phyloP scores from a whole-genome alignment of 2,888 invertebrate genomes.

The Liodrosophila aerea region DNA sequence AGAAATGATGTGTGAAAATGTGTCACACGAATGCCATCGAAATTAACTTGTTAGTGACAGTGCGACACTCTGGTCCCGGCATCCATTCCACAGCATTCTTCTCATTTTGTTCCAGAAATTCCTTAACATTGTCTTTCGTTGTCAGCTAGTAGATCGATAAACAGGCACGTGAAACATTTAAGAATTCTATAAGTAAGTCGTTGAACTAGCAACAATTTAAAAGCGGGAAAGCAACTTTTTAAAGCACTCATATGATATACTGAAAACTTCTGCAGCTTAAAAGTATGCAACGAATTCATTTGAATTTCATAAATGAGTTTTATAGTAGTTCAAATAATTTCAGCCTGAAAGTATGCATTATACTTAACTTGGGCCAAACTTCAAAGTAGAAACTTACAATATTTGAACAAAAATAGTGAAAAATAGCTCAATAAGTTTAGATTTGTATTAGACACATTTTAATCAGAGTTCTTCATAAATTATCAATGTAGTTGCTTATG shows the following conservation, averaged over 20 bases:
- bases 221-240: not conserved
- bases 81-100: slow-evolving; percentile 39
- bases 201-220: not conserved
- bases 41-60: slow-evolving; percentile 71
- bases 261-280: too few relatives aligned
- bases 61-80: slow-evolving; percentile 24
- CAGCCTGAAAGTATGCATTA: slow-evolving; percentile 1
- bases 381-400: too few relatives aligned
- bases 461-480: too few relatives aligned
- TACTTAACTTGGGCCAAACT: too few relatives aligned
- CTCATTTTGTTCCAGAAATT: slow-evolving; percentile 9
- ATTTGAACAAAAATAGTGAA: too few relatives aligned
- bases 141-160: slow-evolving; percentile 10
- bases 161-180: slow-evolving; percentile 1
- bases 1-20: slow-evolving; percentile 39
- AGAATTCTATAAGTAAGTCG: slow-evolving; percentile 15
- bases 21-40: slow-evolving; percentile 46
- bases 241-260: too few relatives aligned
- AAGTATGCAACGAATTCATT: too few relatives aligned
- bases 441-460: too few relatives aligned
- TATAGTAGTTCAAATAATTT: slow-evolving; percentile 1
- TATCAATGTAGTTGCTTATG: too few relatives aligned
- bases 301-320: too few relatives aligned
- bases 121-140: slow-evolving; percentile 2
- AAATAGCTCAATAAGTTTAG: too few relatives aligned